Conservation (phyloP, 92 coral and sea anemone genomes). For the Hydrozoanthus gracilis region DNA sequence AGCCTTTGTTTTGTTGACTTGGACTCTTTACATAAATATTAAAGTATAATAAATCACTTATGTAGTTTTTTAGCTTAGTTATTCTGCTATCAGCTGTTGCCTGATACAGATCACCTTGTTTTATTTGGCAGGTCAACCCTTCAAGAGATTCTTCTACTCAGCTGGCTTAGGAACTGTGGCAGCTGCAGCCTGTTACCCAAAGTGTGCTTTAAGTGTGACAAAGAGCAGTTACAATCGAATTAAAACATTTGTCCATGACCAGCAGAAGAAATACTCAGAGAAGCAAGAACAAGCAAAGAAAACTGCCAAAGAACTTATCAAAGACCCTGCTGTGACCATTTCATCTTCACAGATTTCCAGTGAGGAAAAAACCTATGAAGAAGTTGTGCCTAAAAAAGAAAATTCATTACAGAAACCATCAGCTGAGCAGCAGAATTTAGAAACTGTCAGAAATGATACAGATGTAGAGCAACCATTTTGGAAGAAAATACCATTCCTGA, state of each 20-base stretch:
- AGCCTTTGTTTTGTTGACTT: no score
- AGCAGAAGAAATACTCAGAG: constrained; percentile 62
- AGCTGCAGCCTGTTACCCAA: constrained; percentile 90
- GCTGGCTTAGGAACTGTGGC: constrained; percentile 87
- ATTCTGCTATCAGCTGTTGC: no score
- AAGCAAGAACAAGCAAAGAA: constrained; percentile 41
- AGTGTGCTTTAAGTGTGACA: constrained; percentile 71
- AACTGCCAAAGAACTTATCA: constrained; percentile 20
- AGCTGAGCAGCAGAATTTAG: constrained; percentile 1
- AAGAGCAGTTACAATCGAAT: constrained; percentile 66
- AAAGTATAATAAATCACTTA: no score
- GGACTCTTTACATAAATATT: no score
- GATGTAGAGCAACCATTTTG: constrained; percentile 53
- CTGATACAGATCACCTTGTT: no score
- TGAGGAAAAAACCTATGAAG: constrained; percentile 54
- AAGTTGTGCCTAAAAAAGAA: constrained; percentile 57
- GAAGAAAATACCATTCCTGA: constrained; percentile 61
- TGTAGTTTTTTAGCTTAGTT: no score
- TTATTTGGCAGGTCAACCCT: constrained; percentile 72
- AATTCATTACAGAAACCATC: constrained; percentile 17
- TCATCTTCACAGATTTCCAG: constrained; percentile 40
- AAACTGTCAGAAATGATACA: constrained; percentile 35
- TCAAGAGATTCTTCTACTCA: constrained; percentile 84
- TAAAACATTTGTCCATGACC: constrained; percentile 59
- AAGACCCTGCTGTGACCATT: constrained; percentile 26